Conservation (phyloP, 2,888 invertebrate genomes). For the Boloria selene region DNA sequence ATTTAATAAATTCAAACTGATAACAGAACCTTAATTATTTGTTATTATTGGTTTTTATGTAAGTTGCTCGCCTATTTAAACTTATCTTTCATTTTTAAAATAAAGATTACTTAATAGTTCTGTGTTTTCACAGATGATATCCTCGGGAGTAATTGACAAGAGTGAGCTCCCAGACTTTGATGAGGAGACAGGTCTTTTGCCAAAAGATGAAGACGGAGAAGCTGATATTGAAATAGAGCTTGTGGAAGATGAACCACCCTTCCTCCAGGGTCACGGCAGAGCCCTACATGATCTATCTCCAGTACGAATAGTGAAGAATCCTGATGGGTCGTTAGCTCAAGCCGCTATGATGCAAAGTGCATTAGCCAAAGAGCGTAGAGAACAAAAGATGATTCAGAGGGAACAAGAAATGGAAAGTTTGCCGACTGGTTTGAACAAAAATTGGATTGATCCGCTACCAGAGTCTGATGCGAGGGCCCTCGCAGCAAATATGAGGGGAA, state of each 20-base stretch:
- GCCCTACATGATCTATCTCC: slow-evolving; percentile 96
- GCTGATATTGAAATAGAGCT: slow-evolving; percentile 99
- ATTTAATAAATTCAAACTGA: not conserved
- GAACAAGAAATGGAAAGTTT: slow-evolving; percentile 94
- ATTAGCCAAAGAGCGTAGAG: slow-evolving; percentile 97
- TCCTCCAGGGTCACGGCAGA: slow-evolving; percentile 95
- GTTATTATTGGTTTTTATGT: no score
- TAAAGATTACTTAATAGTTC: not conserved
- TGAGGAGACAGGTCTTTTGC: slow-evolving; percentile 95
- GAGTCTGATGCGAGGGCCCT: slow-evolving; percentile 88
- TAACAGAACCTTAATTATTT: no score
- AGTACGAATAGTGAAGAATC: slow-evolving; percentile 98
- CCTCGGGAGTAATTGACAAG: slow-evolving; percentile 94
- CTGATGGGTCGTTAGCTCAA: slow-evolving; percentile 98
- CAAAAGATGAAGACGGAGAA: slow-evolving; percentile 96
- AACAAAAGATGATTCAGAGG: slow-evolving; percentile 97
- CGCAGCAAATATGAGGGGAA: slow-evolving; percentile 91
- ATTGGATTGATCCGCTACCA: slow-evolving; percentile 98
- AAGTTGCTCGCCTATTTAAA: not conserved
- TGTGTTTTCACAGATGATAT: slow-evolving; percentile 86
- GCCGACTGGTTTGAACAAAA: slow-evolving; percentile 91
- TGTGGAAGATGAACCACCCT: slow-evolving; percentile 99
- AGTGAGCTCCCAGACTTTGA: slow-evolving; percentile 98
- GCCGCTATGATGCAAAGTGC: slow-evolving; percentile 99
- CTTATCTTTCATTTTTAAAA: not conserved